These are phyloP conservation scores for Dryas iulia DNA, from an alignment of 1,140 invertebrate species.

Conservation along the genomic window DNA sequence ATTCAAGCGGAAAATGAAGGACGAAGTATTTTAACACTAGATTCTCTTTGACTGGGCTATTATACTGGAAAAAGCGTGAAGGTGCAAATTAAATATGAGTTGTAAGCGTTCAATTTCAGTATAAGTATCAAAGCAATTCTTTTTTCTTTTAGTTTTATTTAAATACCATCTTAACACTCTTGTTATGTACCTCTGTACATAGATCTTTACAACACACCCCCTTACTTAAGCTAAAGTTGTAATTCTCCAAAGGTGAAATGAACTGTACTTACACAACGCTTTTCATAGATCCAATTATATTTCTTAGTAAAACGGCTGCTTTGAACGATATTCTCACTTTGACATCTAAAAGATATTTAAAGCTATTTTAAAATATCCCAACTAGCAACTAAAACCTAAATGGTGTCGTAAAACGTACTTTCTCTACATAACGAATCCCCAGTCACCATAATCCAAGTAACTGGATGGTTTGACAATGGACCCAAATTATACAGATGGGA, in stretches of 20 bases:
- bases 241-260: too few relatives aligned
- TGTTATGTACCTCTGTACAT: too few relatives aligned
- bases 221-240: too few relatives aligned
- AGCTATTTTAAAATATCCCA: not conserved
- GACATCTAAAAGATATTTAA: not conserved
- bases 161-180: not conserved
- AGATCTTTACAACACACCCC: too few relatives aligned
- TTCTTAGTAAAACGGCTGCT: not conserved
- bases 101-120: not conserved
- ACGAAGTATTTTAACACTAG: too few relatives aligned
- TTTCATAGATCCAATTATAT: not conserved
- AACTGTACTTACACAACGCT: too few relatives aligned
- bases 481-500: constrained; percentile 51
- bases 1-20: too few relatives aligned
- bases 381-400: not conserved
- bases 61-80: too few relatives aligned
- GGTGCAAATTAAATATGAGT: too few relatives aligned
- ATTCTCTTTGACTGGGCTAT: too few relatives aligned
- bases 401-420: constrained; percentile 14
- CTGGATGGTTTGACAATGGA: constrained; percentile 41
- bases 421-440: constrained; percentile 25
- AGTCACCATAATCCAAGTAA: constrained; percentile 29
- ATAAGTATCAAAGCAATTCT: not conserved
- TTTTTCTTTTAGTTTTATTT: not conserved
- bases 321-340: not conserved